These are phyloP conservation scores for Limanda limanda DNA, from an alignment of 2,113 vertebrate species.

Conservation along the genomic window DNA sequence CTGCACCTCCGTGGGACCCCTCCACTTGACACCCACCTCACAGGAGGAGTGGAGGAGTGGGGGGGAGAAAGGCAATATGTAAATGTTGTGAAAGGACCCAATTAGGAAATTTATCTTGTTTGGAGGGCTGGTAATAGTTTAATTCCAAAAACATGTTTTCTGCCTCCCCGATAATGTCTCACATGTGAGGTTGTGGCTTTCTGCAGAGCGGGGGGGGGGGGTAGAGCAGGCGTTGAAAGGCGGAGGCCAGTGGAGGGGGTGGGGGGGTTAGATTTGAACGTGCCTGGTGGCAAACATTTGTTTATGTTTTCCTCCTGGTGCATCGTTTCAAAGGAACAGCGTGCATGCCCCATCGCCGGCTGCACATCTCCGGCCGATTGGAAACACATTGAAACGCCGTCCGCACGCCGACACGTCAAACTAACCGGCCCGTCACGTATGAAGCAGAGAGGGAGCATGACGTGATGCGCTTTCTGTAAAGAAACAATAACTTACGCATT, in stretches of 20 bases:
- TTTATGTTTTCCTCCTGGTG: slow-evolving; percentile 80
- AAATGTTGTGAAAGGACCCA: slow-evolving; percentile 83
- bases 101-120: slow-evolving; percentile 83
- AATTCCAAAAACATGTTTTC: slow-evolving; percentile 84
- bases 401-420: slow-evolving; percentile 65
- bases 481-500: slow-evolving; percentile 62
- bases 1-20: slow-evolving; percentile 39
- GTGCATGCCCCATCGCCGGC: slow-evolving; percentile 63
- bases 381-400: slow-evolving; percentile 79
- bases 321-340: slow-evolving; percentile 78
- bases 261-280: slow-evolving; percentile 64
- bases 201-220: slow-evolving; percentile 7
- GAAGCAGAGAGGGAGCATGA: slow-evolving; percentile 24
- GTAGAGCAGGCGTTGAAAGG: background rate
- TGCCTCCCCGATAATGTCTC: slow-evolving; percentile 76
- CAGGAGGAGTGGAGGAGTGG: background rate
- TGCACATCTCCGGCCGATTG: slow-evolving; percentile 70
- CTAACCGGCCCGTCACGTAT: slow-evolving; percentile 42
- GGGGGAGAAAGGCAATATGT: slow-evolving; percentile 67
- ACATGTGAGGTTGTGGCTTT: slow-evolving; percentile 78
- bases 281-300: slow-evolving; percentile 85
- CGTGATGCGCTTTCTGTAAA: slow-evolving; percentile 31
- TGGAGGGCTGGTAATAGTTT: slow-evolving; percentile 80
- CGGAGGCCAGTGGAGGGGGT: slow-evolving; percentile 58
- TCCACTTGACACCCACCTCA: slow-evolving; percentile 46